phyloP scores from a whole-genome alignment of 2,888 invertebrate genomes.

The Euplagia quadripunctaria region DNA sequence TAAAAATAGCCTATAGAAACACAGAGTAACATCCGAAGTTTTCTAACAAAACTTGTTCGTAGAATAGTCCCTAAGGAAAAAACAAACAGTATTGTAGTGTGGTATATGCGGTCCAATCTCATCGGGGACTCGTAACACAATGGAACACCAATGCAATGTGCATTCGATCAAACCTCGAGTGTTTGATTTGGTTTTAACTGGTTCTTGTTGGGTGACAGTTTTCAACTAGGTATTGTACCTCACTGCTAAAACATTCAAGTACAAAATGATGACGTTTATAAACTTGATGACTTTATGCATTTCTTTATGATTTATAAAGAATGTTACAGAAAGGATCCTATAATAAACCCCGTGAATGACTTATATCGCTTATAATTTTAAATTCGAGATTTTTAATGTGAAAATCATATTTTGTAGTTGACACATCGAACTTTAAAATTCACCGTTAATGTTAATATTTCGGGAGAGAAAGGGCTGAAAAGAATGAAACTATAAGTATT shows the following conservation, averaged over 20 bases:
- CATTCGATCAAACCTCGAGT: slow-evolving; percentile 11
- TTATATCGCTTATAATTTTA: neutral
- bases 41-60: slow-evolving; percentile 13
- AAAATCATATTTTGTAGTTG: neutral
- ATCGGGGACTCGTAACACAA: slow-evolving; percentile 14
- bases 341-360: too few relatives aligned
- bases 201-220: neutral
- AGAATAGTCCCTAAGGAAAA: slow-evolving; percentile 15
- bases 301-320: neutral
- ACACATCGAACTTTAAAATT: neutral
- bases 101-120: slow-evolving; percentile 5
- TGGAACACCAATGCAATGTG: slow-evolving; percentile 17
- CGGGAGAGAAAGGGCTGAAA: too few relatives aligned
- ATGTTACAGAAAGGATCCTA: too few relatives aligned
- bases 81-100: slow-evolving; percentile 20
- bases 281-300: neutral
- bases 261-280: neutral
- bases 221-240: neutral
- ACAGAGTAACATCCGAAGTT: slow-evolving; percentile 8
- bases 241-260: too few relatives aligned
- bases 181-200: slow-evolving; percentile 1
- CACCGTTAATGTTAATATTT: neutral
- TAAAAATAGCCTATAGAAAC: neutral
- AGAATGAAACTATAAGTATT: too few relatives aligned
- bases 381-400: neutral